Percentiles rank a stretch among this genome's conserved stretches.
These are phyloP conservation scores for Chalcosyrphus nemorum DNA, from an alignment of 2,888 invertebrate genomes.

Conservation along the genomic window DNA sequence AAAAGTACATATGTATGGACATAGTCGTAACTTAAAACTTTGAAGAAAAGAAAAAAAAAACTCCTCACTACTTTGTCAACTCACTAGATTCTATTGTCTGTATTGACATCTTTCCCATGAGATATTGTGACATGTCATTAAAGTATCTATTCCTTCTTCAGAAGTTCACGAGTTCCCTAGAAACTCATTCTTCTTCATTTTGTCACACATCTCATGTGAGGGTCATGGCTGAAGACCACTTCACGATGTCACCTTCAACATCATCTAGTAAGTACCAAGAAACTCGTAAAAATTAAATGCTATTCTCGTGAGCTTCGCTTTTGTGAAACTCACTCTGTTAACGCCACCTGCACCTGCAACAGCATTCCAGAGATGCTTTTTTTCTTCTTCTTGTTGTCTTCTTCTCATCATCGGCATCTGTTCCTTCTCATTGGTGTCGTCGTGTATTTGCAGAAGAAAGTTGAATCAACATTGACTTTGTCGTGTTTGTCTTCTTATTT, in stretches of 20 bases:
- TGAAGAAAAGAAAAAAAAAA: too few species aligned
- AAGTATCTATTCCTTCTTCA: background rate
- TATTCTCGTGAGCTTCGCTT: background rate
- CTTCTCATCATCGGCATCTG: background rate
- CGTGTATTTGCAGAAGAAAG: background rate
- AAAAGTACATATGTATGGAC: too few species aligned
- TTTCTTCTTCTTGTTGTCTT: background rate
- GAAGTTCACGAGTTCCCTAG: background rate
- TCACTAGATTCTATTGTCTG: too few species aligned
- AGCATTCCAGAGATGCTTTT: background rate
- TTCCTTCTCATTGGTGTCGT: background rate
- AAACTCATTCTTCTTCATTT: background rate
- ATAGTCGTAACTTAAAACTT: too few species aligned
- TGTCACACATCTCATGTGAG: background rate
- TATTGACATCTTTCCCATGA: conserved; percentile 13
- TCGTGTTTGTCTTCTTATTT: background rate
- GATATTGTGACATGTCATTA: background rate
- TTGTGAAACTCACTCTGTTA: background rate
- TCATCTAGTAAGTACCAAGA: background rate
- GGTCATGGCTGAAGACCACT: background rate
- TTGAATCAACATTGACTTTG: background rate
- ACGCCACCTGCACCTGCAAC: background rate
- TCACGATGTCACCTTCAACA: background rate
- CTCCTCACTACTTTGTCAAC: too few species aligned
- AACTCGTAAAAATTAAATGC: background rate